These are phyloP conservation scores for Panonychus citri DNA, from an alignment of 1,140 invertebrate genomes.

Conservation along the genomic window DNA sequence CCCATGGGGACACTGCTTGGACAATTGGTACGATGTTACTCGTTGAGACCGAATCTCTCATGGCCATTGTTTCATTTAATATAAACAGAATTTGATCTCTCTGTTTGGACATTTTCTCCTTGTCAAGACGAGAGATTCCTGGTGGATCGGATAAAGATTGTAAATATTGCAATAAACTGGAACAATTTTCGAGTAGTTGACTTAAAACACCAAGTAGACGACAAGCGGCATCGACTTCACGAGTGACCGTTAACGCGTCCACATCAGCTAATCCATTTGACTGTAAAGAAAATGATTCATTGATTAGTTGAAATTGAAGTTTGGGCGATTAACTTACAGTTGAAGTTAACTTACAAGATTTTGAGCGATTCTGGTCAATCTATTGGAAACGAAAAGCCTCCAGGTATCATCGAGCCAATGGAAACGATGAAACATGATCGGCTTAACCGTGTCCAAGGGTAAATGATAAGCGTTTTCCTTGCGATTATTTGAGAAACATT, in stretches of 20 bases:
- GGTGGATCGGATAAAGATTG: constrained; percentile 24
- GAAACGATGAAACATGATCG: constrained; percentile 52
- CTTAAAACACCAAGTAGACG: constrained; percentile 29
- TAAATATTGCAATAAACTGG: constrained; percentile 13
- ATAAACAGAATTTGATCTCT: constrained; percentile 39
- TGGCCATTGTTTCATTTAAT: not conserved
- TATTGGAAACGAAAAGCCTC: constrained; percentile 63
- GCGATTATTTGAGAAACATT: constrained; percentile 49
- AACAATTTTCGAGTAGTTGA: constrained; percentile 27
- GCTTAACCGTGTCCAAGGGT: constrained; percentile 64
- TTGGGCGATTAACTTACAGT: too few species aligned
- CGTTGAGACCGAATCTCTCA: constrained; percentile 4
- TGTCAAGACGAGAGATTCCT: constrained; percentile 57
- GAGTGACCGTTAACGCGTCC: constrained; percentile 34
- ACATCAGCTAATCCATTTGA: constrained; percentile 35
- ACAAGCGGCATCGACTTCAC: constrained; percentile 34
- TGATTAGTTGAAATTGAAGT: constrained; percentile 6
- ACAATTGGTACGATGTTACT: not conserved
- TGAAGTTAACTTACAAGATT: constrained; percentile 50
- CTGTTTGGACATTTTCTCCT: constrained; percentile 51
- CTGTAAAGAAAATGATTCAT: constrained; percentile 30
- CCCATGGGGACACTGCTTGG: not conserved
- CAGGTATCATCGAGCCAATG: constrained; percentile 55
- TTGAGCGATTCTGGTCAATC: constrained; percentile 51
- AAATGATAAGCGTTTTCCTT: constrained; percentile 32